phyloP scores from a whole-genome alignment of 2,888 invertebrate species.

The Cephus pygmeus region DNA sequence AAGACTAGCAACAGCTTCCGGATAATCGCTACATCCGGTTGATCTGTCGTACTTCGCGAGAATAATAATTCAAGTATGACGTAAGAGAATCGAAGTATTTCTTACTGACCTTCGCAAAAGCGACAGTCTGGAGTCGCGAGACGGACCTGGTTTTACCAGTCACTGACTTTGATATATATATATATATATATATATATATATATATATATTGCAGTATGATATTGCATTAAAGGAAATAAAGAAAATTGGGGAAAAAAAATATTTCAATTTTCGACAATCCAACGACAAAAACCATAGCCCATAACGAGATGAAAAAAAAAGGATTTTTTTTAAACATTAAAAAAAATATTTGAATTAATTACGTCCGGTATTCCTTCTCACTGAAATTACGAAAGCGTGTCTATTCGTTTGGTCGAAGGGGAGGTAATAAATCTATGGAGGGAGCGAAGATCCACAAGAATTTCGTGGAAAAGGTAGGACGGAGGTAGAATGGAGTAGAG shows the following conservation, averaged over 20 bases:
- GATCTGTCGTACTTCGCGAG: not conserved
- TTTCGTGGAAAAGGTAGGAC: not conserved
- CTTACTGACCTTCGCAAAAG: not conserved
- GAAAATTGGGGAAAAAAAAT: conserved; percentile 32
- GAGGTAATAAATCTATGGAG: not conserved
- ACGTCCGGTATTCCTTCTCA: not conserved
- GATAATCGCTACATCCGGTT: not conserved
- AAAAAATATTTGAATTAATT: not conserved
- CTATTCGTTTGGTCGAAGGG: not conserved
- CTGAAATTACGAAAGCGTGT: not conserved
- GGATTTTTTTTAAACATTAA: not conserved
- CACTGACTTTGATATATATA: not conserved
- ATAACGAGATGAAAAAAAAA: too few relatives aligned
- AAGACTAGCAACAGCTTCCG: not conserved
- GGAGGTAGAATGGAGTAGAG: not conserved
- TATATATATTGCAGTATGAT: not conserved
- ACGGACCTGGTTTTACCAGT: conserved; percentile 5
- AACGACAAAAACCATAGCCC: too few relatives aligned
- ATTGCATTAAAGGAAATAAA: not conserved
- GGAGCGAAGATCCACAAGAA: not conserved
- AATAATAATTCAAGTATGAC: not conserved
- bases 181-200: not conserved
- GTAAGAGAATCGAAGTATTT: conserved; percentile 4
- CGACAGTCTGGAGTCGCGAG: not conserved
- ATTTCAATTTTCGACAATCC: conserved; percentile 6